A percentile compares a stretch with the other conserved stretches of the same genome.
Evolutionary conservation across 2,888 invertebrate species (phyloP).

Genomic region (Pyrrhosoma nymphula): DNA sequence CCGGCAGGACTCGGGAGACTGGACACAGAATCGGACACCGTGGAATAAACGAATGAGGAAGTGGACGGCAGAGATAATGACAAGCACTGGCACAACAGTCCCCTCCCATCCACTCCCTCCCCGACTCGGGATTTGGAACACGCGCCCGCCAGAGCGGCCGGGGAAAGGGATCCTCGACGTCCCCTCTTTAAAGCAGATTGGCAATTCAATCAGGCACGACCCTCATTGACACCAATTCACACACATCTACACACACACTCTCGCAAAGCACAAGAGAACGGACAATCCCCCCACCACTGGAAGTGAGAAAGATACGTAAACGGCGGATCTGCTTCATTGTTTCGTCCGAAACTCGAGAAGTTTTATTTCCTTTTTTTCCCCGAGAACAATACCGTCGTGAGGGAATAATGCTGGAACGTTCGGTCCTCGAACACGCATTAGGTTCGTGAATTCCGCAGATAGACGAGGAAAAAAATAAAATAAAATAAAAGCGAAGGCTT

Average conservation of each 20-base stretch:
- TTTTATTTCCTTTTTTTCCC: not conserved
- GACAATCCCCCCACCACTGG: not conserved
- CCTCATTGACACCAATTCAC: constrained; percentile 36
- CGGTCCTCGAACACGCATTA: not conserved
- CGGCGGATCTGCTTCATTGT: constrained; percentile 32
- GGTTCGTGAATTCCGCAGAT: not conserved
- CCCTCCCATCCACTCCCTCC: not conserved
- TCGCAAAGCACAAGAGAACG: not conserved
- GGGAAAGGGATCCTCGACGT: not conserved
- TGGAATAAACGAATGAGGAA: not conserved
- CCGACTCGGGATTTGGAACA: not conserved
- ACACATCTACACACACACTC: not conserved
- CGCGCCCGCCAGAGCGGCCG: not conserved
- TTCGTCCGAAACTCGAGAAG: not conserved
- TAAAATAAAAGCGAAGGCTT: not conserved
- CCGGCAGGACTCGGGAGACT: not conserved
- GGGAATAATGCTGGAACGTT: not conserved
- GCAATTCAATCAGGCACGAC: constrained; percentile 24
- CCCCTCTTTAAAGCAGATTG: not conserved
- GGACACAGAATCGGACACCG: not conserved
- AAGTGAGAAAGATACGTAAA: not conserved
- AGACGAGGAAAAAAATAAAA: not conserved
- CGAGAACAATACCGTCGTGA: constrained; percentile 8
- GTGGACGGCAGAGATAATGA: not conserved
- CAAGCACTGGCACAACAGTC: not conserved